Evolutionary conservation across 2,797 vertebrate genomes (phyloP).

Genomic region (Coracias cyanogaster): DNA sequence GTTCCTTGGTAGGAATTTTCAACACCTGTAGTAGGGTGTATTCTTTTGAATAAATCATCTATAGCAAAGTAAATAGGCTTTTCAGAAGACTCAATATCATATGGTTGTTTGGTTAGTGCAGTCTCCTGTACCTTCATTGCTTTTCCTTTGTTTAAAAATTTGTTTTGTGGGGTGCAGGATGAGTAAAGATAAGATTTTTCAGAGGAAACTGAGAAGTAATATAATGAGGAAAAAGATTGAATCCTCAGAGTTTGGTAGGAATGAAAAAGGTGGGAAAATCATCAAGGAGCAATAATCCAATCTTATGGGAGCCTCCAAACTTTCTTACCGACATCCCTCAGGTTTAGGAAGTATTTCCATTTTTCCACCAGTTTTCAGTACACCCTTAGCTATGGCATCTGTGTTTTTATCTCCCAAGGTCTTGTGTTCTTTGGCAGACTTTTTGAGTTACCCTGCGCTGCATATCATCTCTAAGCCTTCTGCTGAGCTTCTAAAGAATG

Average conservation of each 20-base stretch:
- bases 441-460: conserved; percentile 28
- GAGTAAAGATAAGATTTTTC: background rate
- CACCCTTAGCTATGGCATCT: conserved; percentile 39
- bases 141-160: background rate
- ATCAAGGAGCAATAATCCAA: background rate
- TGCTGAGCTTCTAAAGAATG: conserved; percentile 42
- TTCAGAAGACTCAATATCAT: background rate
- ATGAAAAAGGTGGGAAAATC: background rate
- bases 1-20: background rate
- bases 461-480: conserved; percentile 29
- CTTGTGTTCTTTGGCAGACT: conserved; percentile 61
- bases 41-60: background rate
- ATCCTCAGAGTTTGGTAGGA: background rate
- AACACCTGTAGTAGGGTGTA: background rate
- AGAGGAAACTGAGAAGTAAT: background rate
- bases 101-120: background rate
- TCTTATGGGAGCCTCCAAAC: background rate
- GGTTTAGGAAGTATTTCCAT: conserved; percentile 27
- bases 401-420: conserved; percentile 59
- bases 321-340: background rate
- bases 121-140: background rate
- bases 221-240: background rate
- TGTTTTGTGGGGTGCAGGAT: background rate
- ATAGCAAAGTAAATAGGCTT: background rate
- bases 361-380: conserved; percentile 55